phyloP scores from a whole-genome alignment of 2,797 vertebrate species.

The Cetoscarus ocellatus region DNA sequence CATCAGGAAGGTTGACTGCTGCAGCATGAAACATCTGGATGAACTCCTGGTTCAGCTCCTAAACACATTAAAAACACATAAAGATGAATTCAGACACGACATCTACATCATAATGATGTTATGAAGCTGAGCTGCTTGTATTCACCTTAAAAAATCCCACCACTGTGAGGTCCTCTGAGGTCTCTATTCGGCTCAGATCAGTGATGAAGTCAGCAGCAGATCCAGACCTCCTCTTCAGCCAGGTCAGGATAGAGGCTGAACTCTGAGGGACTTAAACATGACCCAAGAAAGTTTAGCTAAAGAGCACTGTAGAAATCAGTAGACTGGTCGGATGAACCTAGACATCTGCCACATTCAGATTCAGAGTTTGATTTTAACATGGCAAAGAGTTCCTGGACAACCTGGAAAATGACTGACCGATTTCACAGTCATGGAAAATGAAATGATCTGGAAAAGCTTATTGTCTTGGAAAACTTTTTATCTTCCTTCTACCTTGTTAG shows the following conservation, averaged over 20 bases:
- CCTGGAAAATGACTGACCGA: no score
- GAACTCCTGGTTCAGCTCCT: conserved; percentile 84
- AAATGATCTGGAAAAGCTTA: no score
- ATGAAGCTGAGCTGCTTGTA: not conserved
- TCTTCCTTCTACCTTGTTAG: no score
- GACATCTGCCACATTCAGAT: no score
- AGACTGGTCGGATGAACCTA: no score
- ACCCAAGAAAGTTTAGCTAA: conserved; percentile 12
- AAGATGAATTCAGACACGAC: not conserved
- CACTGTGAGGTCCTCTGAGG: conserved; percentile 84
- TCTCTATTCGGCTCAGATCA: conserved; percentile 79
- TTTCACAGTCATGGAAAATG: no score
- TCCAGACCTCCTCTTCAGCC: conserved; percentile 90
- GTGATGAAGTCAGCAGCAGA: conserved; percentile 83
- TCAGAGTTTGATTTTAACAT: no score
- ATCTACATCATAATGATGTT: not conserved
- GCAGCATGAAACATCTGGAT: conserved; percentile 84
- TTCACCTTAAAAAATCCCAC: conserved; percentile 93
- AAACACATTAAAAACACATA: conserved; percentile 22
- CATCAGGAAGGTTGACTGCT: conserved; percentile 88
- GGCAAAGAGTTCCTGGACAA: no score
- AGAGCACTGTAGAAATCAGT: no score
- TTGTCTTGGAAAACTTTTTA: no score
- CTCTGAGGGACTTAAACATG: conserved; percentile 84
- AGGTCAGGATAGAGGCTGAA: conserved; percentile 88